Evolutionary conservation across 1,140 invertebrate species (phyloP).

Genomic region (Harlomillsia oculata): DNA sequence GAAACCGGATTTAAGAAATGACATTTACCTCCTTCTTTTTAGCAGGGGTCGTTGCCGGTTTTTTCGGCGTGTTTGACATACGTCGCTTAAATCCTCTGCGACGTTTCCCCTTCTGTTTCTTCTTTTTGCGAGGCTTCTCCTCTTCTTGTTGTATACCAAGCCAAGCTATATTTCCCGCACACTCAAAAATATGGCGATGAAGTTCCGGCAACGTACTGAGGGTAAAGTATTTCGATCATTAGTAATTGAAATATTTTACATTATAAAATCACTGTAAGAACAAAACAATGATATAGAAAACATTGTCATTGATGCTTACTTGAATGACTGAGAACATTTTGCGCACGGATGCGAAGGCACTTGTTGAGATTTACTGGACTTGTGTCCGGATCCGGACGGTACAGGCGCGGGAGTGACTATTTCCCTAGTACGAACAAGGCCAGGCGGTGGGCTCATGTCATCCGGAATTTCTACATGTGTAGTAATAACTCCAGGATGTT

Average conservation of each 20-base stretch:
- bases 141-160: slow-evolving; percentile 21
- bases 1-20: not conserved
- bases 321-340: slow-evolving; percentile 31
- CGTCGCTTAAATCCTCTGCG: slow-evolving; percentile 33
- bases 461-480: slow-evolving; percentile 30
- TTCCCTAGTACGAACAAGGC: slow-evolving; percentile 9
- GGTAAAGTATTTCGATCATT: not conserved
- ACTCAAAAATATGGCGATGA: slow-evolving; percentile 35
- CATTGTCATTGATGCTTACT: slow-evolving; percentile 7
- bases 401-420: not conserved
- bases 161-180: slow-evolving; percentile 30
- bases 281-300: not conserved
- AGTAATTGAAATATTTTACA: not conserved
- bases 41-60: not conserved
- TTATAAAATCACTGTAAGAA: not conserved
- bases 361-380: not conserved
- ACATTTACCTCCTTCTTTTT: slow-evolving; percentile 18
- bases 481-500: slow-evolving; percentile 32
- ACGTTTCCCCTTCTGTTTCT: slow-evolving; percentile 23
- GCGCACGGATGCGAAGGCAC: slow-evolving; percentile 11
- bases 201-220: slow-evolving; percentile 26
- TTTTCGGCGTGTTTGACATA: slow-evolving; percentile 29
- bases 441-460: not conserved
- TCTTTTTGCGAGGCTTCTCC: slow-evolving; percentile 17
- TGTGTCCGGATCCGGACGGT: not conserved